Evolutionary conservation across 2,113 vertebrate genomes (phyloP).

Genomic region (Nycticebus coucang): DNA sequence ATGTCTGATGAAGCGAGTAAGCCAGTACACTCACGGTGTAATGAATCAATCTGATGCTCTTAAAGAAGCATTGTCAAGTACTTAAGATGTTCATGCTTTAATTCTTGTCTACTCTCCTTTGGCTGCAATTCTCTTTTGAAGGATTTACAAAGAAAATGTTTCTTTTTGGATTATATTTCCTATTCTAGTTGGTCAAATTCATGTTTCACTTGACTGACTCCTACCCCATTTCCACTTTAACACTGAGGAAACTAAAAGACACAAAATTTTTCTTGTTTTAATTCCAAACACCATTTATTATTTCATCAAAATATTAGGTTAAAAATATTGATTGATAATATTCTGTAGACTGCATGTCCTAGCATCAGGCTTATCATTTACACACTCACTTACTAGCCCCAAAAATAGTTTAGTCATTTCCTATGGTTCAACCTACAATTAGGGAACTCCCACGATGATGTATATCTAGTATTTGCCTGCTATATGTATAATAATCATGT

Average conservation of each 20-base stretch:
- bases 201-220: background rate
- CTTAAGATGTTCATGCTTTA: slow-evolving; percentile 51
- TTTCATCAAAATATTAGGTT: background rate
- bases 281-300: background rate
- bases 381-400: too few relatives aligned
- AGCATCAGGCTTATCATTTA: too few relatives aligned
- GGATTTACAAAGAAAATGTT: slow-evolving; percentile 36
- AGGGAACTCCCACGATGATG: background rate
- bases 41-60: slow-evolving; percentile 71
- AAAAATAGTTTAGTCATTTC: background rate
- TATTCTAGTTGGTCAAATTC: background rate
- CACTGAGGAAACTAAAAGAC: background rate
- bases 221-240: background rate
- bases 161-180: background rate
- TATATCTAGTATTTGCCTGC: background rate
- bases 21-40: slow-evolving; percentile 65
- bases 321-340: background rate
- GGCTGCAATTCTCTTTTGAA: slow-evolving; percentile 59
- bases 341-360: too few relatives aligned
- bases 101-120: slow-evolving; percentile 67
- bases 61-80: slow-evolving; percentile 61
- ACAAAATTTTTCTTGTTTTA: background rate
- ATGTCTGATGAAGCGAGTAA: slow-evolving; percentile 65
- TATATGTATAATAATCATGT: background rate
- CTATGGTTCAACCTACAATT: background rate